Base-by-base conservation (phyloP, 2,888 invertebrate species). In the Liopterus haemorrhoidalis region DNA sequence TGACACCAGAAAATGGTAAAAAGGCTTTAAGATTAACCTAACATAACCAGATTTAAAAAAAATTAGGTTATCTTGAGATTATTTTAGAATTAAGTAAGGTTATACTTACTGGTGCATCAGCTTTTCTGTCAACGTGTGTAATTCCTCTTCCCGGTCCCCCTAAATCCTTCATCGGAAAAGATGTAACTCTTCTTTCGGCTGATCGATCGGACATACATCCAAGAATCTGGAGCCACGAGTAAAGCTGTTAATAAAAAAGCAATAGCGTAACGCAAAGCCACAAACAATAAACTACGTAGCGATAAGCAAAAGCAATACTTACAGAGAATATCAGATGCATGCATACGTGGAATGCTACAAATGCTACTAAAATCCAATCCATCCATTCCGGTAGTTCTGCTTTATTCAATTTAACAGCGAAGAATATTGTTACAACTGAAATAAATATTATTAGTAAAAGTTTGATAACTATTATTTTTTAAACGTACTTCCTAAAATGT, bases 401-500 rank as follows among this genome's bases (percentile, higher is more conserved):
- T 68, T 92, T 90, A 54, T 78, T 77, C 50, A 95, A 73, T 60
- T 83, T 82, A 16, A 90, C 85, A 27, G 95, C 90, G 62, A 94
- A 85, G 78, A 95, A 95, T 59, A 96, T 87, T 38, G 92, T 86
- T 9, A 91, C 83, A 68, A 95, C 94, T 94, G 73, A 6, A 78
- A 74, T 44, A 19, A 49, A 49, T 20, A 39, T 24, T n/a, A 11
- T 16, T 3, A n/a, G 11, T 24, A 24, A n/a, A 11, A 24, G 11
- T 33, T 24, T 24, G 9, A 37, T 6, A 4, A 37, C 11, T 5
- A 4, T 33, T 37, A 16, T 24, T 37, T 4, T 4, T 14, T 3
- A 38, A 50, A 77, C 85, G 76, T 68, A 91, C 91, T 85, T 65
- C 82, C 89, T 56, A 90, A 72, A 54, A 91, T 87, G 60, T 92